Evolutionary conservation across 2,113 vertebrate genomes (phyloP).

Genomic region (Alethe castanea): DNA sequence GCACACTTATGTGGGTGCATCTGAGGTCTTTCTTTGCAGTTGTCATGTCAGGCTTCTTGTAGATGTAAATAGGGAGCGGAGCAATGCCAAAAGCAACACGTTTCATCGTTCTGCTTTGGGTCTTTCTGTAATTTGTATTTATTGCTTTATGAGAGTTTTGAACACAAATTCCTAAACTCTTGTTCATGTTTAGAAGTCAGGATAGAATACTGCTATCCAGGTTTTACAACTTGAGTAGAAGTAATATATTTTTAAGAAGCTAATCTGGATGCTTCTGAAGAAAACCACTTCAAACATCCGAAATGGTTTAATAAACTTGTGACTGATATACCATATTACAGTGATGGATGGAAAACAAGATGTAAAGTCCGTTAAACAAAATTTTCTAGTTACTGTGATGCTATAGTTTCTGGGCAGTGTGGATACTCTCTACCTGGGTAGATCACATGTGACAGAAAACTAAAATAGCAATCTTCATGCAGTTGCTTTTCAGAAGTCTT

Average conservation of each 20-base stretch:
- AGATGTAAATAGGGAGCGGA: conserved; percentile 29
- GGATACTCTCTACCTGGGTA: not conserved
- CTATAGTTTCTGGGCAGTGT: not conserved
- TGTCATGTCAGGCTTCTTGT: conserved; percentile 56
- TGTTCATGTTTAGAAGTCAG: not conserved
- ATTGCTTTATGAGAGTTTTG: conserved; percentile 23
- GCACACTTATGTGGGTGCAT: conserved; percentile 53
- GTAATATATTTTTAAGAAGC: not conserved
- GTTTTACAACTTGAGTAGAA: not conserved
- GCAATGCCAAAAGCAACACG: conserved; percentile 51
- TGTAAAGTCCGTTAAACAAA: not conserved
- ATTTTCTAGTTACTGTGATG: not conserved
- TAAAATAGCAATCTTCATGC: not conserved
- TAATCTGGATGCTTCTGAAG: not conserved
- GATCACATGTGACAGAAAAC: not conserved
- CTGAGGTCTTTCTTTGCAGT: conserved; percentile 47
- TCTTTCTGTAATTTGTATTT: conserved; percentile 15
- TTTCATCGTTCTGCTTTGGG: conserved; percentile 1
- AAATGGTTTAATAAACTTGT: not conserved
- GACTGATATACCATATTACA: not conserved
- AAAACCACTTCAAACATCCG: not conserved
- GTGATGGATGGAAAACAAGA: not conserved
- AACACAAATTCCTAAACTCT: not conserved
- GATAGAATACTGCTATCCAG: not conserved
- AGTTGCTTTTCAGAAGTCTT: not conserved